A percentile compares a stretch with the other conserved stretches of the same genome.
Conservation (phyloP, 2,888 invertebrate genomes). For the Drosophila leonis region DNA sequence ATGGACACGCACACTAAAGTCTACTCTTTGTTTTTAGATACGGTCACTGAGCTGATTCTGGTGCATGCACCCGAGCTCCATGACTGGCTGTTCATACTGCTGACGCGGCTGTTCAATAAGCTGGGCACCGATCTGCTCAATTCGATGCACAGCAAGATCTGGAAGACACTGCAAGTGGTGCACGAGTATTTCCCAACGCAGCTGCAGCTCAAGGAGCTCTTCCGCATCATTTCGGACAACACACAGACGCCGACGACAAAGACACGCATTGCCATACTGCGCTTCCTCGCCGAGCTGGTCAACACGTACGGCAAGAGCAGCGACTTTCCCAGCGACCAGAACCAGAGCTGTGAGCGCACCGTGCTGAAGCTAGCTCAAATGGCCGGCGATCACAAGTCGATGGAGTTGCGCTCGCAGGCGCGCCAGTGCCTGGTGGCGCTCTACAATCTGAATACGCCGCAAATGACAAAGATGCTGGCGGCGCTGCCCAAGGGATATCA, state of each 20-base stretch:
- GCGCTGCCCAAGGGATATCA: constrained; percentile 91
- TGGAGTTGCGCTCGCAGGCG: constrained; percentile 89
- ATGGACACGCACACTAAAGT: constrained; percentile 98
- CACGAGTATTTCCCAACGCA: constrained; percentile 90
- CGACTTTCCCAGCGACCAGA: constrained; percentile 84
- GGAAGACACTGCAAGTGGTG: constrained; percentile 92
- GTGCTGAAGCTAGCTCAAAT: constrained; percentile 90
- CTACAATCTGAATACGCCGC: constrained; percentile 95
- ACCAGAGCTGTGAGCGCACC: constrained; percentile 87
- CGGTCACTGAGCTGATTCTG: constrained; percentile 94
- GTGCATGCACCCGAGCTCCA: constrained; percentile 94
- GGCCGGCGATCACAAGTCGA: constrained; percentile 89
- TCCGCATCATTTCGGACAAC: constrained; percentile 94
- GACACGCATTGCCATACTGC: constrained; percentile 91
- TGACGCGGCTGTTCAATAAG: constrained; percentile 94
- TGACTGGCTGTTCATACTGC: constrained; percentile 96
- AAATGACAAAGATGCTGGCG: constrained; percentile 93
- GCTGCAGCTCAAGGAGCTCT: constrained; percentile 88
- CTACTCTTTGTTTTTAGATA: constrained; percentile 96
- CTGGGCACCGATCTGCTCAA: constrained; percentile 95
- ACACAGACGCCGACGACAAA: constrained; percentile 96
- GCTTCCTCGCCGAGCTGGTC: constrained; percentile 90
- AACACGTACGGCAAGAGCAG: constrained; percentile 87
- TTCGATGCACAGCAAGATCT: constrained; percentile 96
- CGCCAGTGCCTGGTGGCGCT: constrained; percentile 92